phyloP scores from a whole-genome alignment of 2,797 vertebrate genomes.

The Vultur gryphus region DNA sequence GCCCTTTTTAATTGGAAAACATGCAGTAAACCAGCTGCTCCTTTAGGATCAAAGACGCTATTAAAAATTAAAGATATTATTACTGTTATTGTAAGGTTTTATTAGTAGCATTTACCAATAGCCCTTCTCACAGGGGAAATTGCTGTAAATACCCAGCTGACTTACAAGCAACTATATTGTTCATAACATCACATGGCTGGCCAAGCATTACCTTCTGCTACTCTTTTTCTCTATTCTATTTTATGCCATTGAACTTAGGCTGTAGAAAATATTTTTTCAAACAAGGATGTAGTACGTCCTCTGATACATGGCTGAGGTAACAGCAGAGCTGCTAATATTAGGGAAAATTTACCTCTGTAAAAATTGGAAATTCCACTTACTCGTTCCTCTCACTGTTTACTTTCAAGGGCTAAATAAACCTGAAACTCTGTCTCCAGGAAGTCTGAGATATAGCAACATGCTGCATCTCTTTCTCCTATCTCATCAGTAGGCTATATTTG shows the following conservation, averaged over 20 bases:
- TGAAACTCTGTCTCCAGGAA: neutral
- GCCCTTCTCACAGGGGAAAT: neutral
- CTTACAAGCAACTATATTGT: neutral
- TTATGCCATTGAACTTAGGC: neutral
- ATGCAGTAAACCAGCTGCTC: neutral
- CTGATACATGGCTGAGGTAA: neutral
- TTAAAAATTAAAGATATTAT: conserved; percentile 30
- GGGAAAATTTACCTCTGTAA: neutral
- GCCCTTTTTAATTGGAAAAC: neutral
- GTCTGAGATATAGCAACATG: neutral
- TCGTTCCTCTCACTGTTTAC: neutral
- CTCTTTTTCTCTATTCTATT: neutral
- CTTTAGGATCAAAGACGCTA: neutral
- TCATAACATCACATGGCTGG: neutral
- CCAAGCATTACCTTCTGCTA: neutral
- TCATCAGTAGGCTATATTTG: neutral
- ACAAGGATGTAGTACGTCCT: neutral
- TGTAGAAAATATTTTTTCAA: neutral
- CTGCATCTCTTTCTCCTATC: neutral
- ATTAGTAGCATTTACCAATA: conserved; percentile 6
- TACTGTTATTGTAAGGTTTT: neutral
- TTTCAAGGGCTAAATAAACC: neutral
- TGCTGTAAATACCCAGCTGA: neutral
- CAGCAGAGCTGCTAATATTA: neutral
- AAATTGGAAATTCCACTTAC: neutral